These are phyloP conservation scores for Ormia ochracea DNA, from an alignment of 2,888 invertebrate genomes.

Conservation along the genomic window DNA sequence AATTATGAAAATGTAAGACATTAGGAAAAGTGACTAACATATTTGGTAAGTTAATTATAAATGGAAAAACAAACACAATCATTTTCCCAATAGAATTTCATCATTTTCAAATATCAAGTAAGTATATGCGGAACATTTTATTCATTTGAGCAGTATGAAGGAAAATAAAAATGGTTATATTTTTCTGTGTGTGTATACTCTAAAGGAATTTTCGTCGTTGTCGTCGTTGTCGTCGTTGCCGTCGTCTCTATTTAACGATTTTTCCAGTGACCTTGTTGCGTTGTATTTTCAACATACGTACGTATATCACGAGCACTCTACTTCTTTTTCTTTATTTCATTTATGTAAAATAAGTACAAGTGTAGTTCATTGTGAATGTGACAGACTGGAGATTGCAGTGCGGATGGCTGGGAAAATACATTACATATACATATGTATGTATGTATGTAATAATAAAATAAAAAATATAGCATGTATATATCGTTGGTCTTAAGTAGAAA, in stretches of 20 bases:
- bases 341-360: not conserved
- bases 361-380: not conserved
- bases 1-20: constrained; percentile 27
- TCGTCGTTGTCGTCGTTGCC: constrained; percentile 54
- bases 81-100: constrained; percentile 2
- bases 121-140: no score
- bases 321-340: constrained; percentile 16
- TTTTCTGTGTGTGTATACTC: constrained; percentile 68
- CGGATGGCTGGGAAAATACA: constrained; percentile 36
- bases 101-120: constrained; percentile 15
- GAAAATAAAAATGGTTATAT: constrained; percentile 41
- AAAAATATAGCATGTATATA: not conserved
- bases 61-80: not conserved
- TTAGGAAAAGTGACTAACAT: not conserved
- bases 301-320: constrained; percentile 5
- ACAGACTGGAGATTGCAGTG: constrained; percentile 14
- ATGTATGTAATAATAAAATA: not conserved
- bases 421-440: not conserved
- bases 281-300: constrained; percentile 60
- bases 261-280: constrained; percentile 78
- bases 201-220: constrained; percentile 61
- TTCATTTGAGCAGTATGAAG: constrained; percentile 24
- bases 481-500: not conserved
- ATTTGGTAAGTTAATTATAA: constrained; percentile 30
- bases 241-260: constrained; percentile 72